phyloP scores from a whole-genome alignment of 2,888 invertebrate species.

The Melanophora roralis region DNA sequence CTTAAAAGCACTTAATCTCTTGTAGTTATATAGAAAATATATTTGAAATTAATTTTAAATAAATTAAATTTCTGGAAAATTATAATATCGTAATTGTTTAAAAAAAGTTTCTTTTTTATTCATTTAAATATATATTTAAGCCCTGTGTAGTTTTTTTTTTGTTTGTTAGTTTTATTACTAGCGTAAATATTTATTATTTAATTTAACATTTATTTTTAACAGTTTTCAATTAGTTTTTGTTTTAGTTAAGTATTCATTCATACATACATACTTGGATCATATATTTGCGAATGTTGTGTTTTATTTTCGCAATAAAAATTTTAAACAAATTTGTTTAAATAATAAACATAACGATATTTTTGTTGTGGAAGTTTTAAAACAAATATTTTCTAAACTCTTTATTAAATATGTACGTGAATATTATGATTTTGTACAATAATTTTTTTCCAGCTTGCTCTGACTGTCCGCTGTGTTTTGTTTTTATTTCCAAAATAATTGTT shows the following conservation, averaged over 20 bases:
- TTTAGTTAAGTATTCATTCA: no score
- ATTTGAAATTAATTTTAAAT: not conserved
- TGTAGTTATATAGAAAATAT: not conserved
- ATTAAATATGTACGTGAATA: slow-evolving; percentile 26
- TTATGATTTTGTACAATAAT: slow-evolving; percentile 19
- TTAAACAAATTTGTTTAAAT: slow-evolving; percentile 33
- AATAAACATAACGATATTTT: no score
- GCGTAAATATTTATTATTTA: slow-evolving; percentile 46
- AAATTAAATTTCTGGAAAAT: not conserved
- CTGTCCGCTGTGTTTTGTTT: not conserved
- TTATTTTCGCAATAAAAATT: slow-evolving; percentile 2
- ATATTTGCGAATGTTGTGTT: not conserved
- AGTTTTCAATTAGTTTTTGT: slow-evolving; percentile 36
- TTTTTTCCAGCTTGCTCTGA: no score
- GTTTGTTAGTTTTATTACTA: slow-evolving; percentile 5
- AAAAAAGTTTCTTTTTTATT: not conserved
- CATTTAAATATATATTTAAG: not conserved
- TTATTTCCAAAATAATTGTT: not conserved
- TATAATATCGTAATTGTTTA: not conserved
- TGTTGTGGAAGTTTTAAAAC: not conserved
- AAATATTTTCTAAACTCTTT: slow-evolving; percentile 29
- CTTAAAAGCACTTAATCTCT: not conserved
- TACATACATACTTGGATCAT: slow-evolving; percentile 13
- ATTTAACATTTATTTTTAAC: slow-evolving; percentile 41
- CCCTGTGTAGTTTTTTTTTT: not conserved